Evolutionary conservation across 2,113 vertebrate species (phyloP).

Genomic region (Fukomys damarensis): DNA sequence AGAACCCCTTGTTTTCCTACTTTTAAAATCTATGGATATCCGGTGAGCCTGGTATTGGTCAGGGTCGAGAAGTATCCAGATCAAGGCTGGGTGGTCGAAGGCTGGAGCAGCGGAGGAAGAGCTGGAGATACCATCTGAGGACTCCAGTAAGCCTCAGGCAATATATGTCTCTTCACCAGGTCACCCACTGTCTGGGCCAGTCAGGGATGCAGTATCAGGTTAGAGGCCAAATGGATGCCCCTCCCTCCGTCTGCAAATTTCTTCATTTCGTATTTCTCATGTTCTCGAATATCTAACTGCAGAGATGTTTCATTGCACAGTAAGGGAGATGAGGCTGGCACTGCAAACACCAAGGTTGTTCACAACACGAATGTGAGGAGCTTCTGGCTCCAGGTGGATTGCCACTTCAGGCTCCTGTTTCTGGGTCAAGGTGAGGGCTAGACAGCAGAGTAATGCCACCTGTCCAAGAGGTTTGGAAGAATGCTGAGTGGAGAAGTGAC

Average conservation of each 20-base stretch:
- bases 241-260: background rate
- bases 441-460: background rate
- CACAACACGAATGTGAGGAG: background rate
- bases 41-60: background rate
- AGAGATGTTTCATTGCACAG: background rate
- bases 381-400: background rate
- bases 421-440: background rate
- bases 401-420: background rate
- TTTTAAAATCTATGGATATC: background rate
- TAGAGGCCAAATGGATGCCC: background rate
- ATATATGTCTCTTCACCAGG: background rate
- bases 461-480: background rate
- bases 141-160: background rate
- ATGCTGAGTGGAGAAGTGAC: background rate
- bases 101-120: background rate
- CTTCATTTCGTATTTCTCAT: background rate
- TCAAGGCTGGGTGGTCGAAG: background rate
- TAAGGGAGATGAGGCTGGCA: background rate
- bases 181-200: background rate
- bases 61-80: background rate
- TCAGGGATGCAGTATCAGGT: background rate
- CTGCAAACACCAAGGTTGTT: background rate
- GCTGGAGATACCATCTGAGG: too few species aligned
- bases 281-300: background rate
- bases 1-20: background rate